Conservation (phyloP, 2,113 vertebrate genomes). For the Gymnobelideus leadbeateri region DNA sequence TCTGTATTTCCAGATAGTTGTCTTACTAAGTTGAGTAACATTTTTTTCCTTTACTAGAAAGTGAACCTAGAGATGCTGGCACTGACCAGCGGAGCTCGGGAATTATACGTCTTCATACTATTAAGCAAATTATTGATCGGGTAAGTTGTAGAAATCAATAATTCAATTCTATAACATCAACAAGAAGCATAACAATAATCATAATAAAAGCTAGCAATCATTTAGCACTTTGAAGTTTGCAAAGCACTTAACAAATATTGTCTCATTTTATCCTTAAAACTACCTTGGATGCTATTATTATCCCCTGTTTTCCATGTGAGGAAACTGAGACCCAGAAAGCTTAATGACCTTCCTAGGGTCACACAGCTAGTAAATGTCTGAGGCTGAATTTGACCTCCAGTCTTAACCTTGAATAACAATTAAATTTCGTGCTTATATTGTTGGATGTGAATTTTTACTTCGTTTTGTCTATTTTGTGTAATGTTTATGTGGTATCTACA, state of each 20-base stretch:
- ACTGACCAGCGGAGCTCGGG: constrained; percentile 97
- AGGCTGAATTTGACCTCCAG: background rate
- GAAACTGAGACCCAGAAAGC: background rate
- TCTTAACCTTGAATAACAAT: background rate
- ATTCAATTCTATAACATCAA: background rate
- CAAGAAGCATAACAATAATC: background rate
- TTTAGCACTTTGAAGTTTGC: background rate
- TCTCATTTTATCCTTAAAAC: background rate
- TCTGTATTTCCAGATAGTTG: background rate
- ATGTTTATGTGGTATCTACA: background rate
- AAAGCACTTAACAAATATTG: background rate
- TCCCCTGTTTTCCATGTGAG: background rate
- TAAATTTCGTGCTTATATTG: background rate
- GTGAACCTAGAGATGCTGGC: constrained; percentile 97
- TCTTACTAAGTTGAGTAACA: background rate
- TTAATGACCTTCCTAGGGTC: background rate
- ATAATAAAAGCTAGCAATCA: background rate
- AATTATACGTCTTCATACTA: constrained; percentile 98
- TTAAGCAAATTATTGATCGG: constrained; percentile 98
- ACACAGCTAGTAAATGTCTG: background rate
- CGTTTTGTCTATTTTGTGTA: background rate
- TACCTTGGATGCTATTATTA: background rate
- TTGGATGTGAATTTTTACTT: background rate
- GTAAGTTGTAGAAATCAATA: constrained; percentile 84
- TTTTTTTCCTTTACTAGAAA: constrained; percentile 86